These are phyloP conservation scores for Osedax frankpressi DNA, from an alignment of 2,888 invertebrate genomes.

Conservation along the genomic window DNA sequence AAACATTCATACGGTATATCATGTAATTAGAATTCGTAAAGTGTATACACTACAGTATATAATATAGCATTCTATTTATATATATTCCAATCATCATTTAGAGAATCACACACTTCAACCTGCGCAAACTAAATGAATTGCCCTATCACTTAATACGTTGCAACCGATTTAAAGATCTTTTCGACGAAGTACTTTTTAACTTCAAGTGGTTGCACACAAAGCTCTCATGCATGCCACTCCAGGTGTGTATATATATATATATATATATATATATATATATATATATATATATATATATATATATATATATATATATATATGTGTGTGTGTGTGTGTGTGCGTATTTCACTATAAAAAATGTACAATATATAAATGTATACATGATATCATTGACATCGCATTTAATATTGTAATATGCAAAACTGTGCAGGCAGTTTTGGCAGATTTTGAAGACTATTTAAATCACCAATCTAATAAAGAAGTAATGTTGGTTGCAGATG, in stretches of 20 bases:
- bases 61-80: too few species aligned
- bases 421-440: constrained; percentile 54
- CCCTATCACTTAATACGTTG: constrained; percentile 87
- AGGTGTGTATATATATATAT: constrained; percentile 46
- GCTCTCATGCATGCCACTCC: constrained; percentile 81
- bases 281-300: background rate
- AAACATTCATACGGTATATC: too few species aligned
- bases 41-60: too few species aligned
- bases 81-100: too few species aligned
- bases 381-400: background rate
- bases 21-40: too few species aligned
- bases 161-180: constrained; percentile 75
- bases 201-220: constrained; percentile 96
- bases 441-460: constrained; percentile 82
- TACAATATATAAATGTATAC: background rate
- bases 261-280: constrained; percentile 1
- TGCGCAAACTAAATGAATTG: constrained; percentile 78
- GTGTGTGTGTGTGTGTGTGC: background rate
- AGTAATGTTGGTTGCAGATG: constrained; percentile 42
- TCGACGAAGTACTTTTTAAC: constrained; percentile 83
- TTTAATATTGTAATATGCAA: background rate
- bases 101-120: constrained; percentile 78
- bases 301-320: background rate
- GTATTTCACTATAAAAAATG: background rate
- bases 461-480: constrained; percentile 40